Evolutionary conservation across 2,888 invertebrate genomes (phyloP).

Genomic region (Thyatira batis): DNA sequence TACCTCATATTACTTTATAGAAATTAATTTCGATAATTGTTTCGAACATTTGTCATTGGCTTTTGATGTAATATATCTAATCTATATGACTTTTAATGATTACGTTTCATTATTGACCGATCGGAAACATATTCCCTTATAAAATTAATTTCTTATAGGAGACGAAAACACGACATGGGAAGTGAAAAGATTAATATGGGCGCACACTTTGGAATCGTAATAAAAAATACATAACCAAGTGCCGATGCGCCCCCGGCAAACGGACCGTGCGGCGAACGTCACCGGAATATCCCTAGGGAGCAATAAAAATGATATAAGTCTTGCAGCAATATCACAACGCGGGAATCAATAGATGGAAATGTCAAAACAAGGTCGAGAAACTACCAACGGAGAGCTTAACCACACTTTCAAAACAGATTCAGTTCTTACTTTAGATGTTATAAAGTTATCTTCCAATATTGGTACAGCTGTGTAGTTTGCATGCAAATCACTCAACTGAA

Average conservation of each 20-base stretch:
- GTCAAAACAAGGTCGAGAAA: slow-evolving; percentile 51
- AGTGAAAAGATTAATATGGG: slow-evolving; percentile 43
- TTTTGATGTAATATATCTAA: neutral
- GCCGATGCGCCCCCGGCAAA: slow-evolving; percentile 39
- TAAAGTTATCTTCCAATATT: slow-evolving; percentile 2
- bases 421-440: neutral
- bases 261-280: slow-evolving; percentile 54
- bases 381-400: slow-evolving; percentile 14
- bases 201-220: slow-evolving; percentile 52
- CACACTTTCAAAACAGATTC: slow-evolving; percentile 1
- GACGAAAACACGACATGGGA: slow-evolving; percentile 19
- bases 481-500: neutral
- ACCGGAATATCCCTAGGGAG: slow-evolving; percentile 53
- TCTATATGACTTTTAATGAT: too few relatives aligned
- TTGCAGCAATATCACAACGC: slow-evolving; percentile 49
- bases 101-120: too few relatives aligned
- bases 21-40: neutral
- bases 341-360: slow-evolving; percentile 65
- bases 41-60: neutral
- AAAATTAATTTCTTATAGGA: slow-evolving; percentile 13
- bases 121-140: neutral
- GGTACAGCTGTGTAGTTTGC: slow-evolving; percentile 1
- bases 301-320: slow-evolving; percentile 69
- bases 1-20: neutral
- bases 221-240: slow-evolving; percentile 63